Base-by-base conservation (phyloP, 30 jellyfish, hydroid and myxozoan genomes). In the Aurelia coerulea region DNA sequence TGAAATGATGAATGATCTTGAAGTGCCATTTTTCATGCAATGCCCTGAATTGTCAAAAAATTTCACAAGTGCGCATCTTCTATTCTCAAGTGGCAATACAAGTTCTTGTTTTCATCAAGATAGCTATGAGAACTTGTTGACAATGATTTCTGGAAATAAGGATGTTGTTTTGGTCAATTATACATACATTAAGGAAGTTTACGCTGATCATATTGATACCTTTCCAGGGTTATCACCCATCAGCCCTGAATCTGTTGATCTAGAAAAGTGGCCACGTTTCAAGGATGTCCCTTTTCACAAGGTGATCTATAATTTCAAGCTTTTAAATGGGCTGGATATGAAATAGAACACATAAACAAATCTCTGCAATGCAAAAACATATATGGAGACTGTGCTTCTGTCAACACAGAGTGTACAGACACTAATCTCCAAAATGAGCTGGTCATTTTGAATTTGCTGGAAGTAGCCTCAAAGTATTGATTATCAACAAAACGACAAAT, bases 181-280 rank as follows among this genome's bases (percentile, higher is more conserved):
- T 64, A 83, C 90, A 9, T 82, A 81, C 69, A 76, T 75, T 52
- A 51, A 82, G 53, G 93, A 83, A 29, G 92, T 93, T 33, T 93
- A 93, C 66, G 93, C 89, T 35, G 90, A 81, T 23, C 69, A 81
- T 32, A 84, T 81, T 33, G 88, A 80, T 49, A 82, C 92, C 2
- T 93, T 93, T 65, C 98, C 98, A 19, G 98, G 98, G 12, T 52
- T 93, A 23, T 93, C 98, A 42, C 98, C 98, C 8, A 88, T 93
- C 62, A 87, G 91, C 73, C 98, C 98, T 3, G 97, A 93, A 72
- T 77, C 76, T 8, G 98, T 93, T 50, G 97, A 93, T 66, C 83
- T 93, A 66, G 88, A 88, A 32, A 87, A 82, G 81, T 93, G 87
- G 86, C 98, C 98, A 1, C 75, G 62, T 13, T 86, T 93, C 72